phyloP scores from a whole-genome alignment of 1,140 invertebrate species.

The Drosophila triauraria region DNA sequence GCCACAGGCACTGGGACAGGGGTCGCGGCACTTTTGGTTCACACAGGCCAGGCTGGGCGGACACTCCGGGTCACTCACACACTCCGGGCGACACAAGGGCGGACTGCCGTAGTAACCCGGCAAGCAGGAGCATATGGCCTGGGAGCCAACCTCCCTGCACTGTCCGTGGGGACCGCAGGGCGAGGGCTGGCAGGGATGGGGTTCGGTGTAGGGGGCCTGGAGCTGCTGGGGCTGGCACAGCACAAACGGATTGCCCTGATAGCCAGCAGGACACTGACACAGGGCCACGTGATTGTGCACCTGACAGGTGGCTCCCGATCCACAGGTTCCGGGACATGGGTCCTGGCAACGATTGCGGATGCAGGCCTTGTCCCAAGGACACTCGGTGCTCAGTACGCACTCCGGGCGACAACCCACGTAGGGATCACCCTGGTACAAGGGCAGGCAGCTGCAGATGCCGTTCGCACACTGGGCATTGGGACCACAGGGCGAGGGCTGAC shows the following conservation, averaged over 20 bases:
- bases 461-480: conserved; percentile 90
- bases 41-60: conserved; percentile 86
- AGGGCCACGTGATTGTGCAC: conserved; percentile 89
- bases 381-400: conserved; percentile 93
- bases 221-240: conserved; percentile 54
- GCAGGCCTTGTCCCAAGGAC: conserved; percentile 90
- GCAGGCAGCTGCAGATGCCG: conserved; percentile 85
- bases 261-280: conserved; percentile 71
- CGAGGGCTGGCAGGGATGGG: conserved; percentile 86
- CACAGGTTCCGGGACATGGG: conserved; percentile 91
- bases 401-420: conserved; percentile 91
- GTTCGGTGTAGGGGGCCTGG: conserved; percentile 84
- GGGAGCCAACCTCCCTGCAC: conserved; percentile 85
- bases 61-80: conserved; percentile 87
- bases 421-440: conserved; percentile 91
- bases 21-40: conserved; percentile 87
- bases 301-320: conserved; percentile 89
- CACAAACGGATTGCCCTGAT: conserved; percentile 76
- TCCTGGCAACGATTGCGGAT: conserved; percentile 90
- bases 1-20: conserved; percentile 87
- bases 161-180: conserved; percentile 87
- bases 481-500: conserved; percentile 91
- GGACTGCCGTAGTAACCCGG: conserved; percentile 87
- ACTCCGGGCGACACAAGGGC: conserved; percentile 87
- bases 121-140: conserved; percentile 86